Conservation (phyloP, 2,888 invertebrate species). For the Miltochrista miniata region DNA sequence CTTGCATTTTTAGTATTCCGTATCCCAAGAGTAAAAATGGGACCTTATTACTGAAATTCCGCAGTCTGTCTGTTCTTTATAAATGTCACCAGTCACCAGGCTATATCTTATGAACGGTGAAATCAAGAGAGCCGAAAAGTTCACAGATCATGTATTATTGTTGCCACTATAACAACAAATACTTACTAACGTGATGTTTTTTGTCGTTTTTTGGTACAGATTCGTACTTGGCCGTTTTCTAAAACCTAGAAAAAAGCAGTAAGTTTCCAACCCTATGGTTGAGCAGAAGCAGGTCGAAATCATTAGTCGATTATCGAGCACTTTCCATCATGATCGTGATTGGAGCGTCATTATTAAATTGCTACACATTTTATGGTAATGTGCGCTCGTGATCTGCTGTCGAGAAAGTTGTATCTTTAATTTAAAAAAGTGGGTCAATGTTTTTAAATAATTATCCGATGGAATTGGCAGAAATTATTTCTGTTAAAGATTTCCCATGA, state of each 20-base stretch:
- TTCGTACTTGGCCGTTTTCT: too few relatives aligned
- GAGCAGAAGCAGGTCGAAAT: constrained; percentile 51
- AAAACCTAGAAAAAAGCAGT: background rate
- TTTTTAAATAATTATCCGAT: constrained; percentile 19
- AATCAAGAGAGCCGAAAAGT: too few relatives aligned
- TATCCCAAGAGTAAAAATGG: too few relatives aligned
- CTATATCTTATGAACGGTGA: too few relatives aligned
- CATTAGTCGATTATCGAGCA: constrained; percentile 59
- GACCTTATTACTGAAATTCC: too few relatives aligned
- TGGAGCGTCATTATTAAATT: constrained; percentile 59
- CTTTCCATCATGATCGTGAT: constrained; percentile 55
- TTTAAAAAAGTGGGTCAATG: constrained; percentile 38
- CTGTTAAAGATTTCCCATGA: background rate
- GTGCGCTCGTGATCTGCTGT: constrained; percentile 38
- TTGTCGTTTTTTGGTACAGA: too few relatives aligned
- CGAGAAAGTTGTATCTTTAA: constrained; percentile 53
- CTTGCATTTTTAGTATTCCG: too few relatives aligned
- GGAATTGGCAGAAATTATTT: background rate
- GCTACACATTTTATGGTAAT: constrained; percentile 53
- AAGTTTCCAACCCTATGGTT: constrained; percentile 6
- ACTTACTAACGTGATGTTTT: too few relatives aligned
- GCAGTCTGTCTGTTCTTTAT: too few relatives aligned
- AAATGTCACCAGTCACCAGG: too few relatives aligned
- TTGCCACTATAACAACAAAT: too few relatives aligned
- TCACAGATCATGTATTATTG: too few relatives aligned